Evolutionary conservation across 2,797 vertebrate genomes (phyloP).

Genomic region (Miichthys miiuy): DNA sequence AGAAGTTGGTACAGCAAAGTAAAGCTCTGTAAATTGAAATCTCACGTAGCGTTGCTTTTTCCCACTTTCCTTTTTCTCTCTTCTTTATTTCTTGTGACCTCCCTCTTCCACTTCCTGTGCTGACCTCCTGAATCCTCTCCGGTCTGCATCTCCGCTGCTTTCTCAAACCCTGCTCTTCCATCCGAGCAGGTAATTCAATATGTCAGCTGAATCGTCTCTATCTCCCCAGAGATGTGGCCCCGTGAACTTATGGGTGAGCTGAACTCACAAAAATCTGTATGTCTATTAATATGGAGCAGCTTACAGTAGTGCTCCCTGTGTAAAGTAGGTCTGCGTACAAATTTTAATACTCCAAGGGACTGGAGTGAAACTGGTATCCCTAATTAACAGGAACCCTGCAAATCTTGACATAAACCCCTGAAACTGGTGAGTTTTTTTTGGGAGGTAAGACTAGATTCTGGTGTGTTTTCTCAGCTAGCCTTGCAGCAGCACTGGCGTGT

Average conservation of each 20-base stretch:
- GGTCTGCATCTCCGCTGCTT: constrained; percentile 19
- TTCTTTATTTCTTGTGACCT: constrained; percentile 5
- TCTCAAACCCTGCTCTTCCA: constrained; percentile 37
- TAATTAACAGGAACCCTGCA: constrained; percentile 5
- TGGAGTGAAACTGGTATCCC: constrained; percentile 11
- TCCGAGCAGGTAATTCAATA: constrained; percentile 57
- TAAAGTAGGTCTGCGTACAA: neutral
- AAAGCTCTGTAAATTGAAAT: constrained; percentile 53
- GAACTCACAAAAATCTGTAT: constrained; percentile 32
- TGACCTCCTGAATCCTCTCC: constrained; percentile 13
- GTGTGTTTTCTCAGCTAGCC: no score
- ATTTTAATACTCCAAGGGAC: neutral
- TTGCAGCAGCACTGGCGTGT: neutral
- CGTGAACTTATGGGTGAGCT: constrained; percentile 15
- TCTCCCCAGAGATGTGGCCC: constrained; percentile 50
- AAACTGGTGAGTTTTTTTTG: constrained; percentile 22
- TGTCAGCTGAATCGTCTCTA: constrained; percentile 64
- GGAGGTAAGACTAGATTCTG: neutral
- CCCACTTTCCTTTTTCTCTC: constrained; percentile 12
- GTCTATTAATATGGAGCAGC: constrained; percentile 2
- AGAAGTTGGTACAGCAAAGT: constrained; percentile 16
- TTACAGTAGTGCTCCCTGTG: neutral
- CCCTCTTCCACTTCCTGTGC: constrained; percentile 6
- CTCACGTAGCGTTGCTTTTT: constrained; percentile 37
- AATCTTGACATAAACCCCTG: constrained; percentile 10